Evolutionary conservation across 2,113 vertebrate genomes (phyloP), one percentile per base, ranked within the genome.

Genomic region (Anas platyrhynchos): DNA sequence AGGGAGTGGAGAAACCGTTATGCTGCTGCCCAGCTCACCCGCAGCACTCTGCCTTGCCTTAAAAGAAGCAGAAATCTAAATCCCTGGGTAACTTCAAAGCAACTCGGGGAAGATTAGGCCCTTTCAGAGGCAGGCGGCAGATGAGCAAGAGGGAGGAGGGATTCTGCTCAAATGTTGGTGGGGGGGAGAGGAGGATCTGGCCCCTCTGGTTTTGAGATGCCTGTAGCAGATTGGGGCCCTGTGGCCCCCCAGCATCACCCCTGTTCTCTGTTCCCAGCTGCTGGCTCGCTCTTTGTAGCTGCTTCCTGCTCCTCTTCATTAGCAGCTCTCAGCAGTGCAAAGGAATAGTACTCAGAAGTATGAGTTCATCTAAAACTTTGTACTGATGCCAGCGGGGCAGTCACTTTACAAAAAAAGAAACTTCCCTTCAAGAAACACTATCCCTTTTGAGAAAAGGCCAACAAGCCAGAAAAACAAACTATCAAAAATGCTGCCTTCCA

Each of bases 291-390:
- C 91, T 54, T 81, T 61, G 61, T 82, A 46, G 43, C 67, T 92
- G 79, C 26, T 90, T 95, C 41, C 93, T 82, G 88, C 77, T 94
- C 86, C 91, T 90, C 95, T 94, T 94, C 95, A 92, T 94, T 93
- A 94, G 87, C 95, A 85, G 87, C 91, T 94, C 90, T 91, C 89
- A 38, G 59, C 93, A 92, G 96, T 4, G 84, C 92, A 89, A 67
- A 84, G 75, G 90, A 71, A 50, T 80, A 8, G 1, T 72, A 79
- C 76, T 93, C 90, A 89, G 89, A 96, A 93, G 79, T 22, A 95
- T 97, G 97, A 97, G 96, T 96, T 97, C 97, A 97, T 97, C 95
- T 16, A 97, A 97, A 97, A 94, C 94, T 97, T 90, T 96, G 92
- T 96, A 56, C 88, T 84, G 65, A 1, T 71, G 96, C 97, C 96